A percentile compares a stretch with the other conserved stretches of the same genome.
Conservation (phyloP, 2,113 vertebrate species). For the Charadrius vociferus region DNA sequence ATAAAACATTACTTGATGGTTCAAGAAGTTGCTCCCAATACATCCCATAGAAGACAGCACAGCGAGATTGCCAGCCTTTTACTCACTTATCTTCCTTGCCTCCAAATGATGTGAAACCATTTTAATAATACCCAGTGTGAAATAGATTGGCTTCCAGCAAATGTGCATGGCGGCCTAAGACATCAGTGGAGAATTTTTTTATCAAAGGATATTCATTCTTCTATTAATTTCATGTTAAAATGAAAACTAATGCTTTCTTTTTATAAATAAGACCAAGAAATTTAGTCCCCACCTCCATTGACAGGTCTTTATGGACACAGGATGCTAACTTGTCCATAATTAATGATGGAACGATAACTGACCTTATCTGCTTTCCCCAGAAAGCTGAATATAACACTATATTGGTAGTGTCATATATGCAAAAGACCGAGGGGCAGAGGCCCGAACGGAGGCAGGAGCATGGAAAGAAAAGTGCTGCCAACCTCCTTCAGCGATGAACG, state of each 20-base stretch:
- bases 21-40: background rate
- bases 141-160: background rate
- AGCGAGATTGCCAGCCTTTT: background rate
- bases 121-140: background rate
- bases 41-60: background rate
- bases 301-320: background rate
- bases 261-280: background rate
- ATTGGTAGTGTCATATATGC: background rate
- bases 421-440: background rate
- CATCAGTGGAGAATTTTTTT: background rate
- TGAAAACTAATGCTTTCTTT: background rate
- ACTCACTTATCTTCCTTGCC: background rate
- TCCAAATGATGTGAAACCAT: background rate
- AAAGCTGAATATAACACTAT: background rate
- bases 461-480: background rate
- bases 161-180: background rate
- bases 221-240: background rate
- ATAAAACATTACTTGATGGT: background rate
- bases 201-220: background rate
- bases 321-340: background rate
- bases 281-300: background rate
- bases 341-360: background rate
- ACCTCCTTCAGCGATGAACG: accelerated
- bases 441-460: background rate
- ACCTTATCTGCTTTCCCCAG: background rate